Evolutionary conservation across 2,113 vertebrate species (phyloP).

Genomic region (Pedetes capensis): DNA sequence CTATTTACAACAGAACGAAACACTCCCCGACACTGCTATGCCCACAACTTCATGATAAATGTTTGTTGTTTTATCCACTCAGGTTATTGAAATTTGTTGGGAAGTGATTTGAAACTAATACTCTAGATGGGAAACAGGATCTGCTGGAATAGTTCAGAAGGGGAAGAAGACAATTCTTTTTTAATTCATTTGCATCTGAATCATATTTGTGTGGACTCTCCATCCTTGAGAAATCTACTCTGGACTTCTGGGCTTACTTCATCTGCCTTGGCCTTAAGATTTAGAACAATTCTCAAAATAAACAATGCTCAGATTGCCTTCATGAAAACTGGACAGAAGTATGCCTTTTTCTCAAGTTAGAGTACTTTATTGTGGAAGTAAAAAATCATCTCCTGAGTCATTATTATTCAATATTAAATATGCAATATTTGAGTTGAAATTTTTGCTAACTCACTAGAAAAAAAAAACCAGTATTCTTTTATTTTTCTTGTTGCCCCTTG

Average conservation of each 20-base stretch:
- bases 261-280: not conserved
- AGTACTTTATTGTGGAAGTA: slow-evolving; percentile 46
- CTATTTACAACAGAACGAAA: no score
- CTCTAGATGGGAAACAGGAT: not conserved
- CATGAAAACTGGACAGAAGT: not conserved
- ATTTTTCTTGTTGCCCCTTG: slow-evolving; percentile 37
- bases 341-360: slow-evolving; percentile 18
- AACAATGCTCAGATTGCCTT: not conserved
- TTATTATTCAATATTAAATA: slow-evolving; percentile 65
- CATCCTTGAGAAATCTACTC: not conserved
- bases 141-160: not conserved
- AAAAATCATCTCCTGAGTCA: slow-evolving; percentile 57
- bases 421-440: slow-evolving; percentile 58
- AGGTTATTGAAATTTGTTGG: not conserved
- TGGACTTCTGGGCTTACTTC: not conserved
- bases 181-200: not conserved
- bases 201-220: not conserved
- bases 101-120: not conserved
- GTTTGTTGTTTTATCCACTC: not conserved
- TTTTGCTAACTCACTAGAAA: slow-evolving; percentile 40
- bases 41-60: no score
- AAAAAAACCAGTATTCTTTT: slow-evolving; percentile 46
- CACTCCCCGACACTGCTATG: no score
- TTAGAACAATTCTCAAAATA: slow-evolving; percentile 13
- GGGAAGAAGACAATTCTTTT: not conserved